These are phyloP conservation scores for Schizothorax lantsangensis DNA, from an alignment of 2,797 vertebrate species.

Conservation along the genomic window DNA sequence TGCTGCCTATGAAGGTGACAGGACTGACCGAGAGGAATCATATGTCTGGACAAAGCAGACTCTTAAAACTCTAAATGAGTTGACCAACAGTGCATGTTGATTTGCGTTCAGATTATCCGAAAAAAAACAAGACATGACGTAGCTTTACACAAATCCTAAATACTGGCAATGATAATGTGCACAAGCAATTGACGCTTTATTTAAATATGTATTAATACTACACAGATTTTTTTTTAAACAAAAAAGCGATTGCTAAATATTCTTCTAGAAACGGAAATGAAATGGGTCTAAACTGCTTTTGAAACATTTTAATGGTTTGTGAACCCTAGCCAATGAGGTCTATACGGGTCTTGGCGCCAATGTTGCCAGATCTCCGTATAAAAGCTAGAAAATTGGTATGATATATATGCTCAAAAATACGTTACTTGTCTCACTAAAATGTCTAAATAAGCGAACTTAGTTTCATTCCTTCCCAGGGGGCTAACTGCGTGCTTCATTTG, in stretches of 20 bases:
- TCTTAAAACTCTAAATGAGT: not conserved
- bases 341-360: not conserved
- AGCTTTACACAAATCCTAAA: not conserved
- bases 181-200: not conserved
- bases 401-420: not conserved
- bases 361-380: not conserved
- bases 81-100: not conserved
- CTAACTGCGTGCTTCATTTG: not conserved
- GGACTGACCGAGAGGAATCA: not conserved
- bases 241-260: not conserved
- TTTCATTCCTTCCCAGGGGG: no score
- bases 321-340: not conserved
- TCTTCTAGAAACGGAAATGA: not conserved
- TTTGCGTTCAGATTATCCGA: not conserved
- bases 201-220: not conserved
- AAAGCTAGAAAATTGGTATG: not conserved
- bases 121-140: not conserved
- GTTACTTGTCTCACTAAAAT: not conserved
- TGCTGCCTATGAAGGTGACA: not conserved
- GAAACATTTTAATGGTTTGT: constrained; percentile 20
- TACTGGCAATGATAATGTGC: not conserved
- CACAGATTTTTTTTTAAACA: not conserved
- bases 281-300: not conserved
- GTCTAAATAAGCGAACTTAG: not conserved
- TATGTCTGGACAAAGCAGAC: not conserved